Percentiles rank a stretch among this genome's conserved stretches.
These are phyloP conservation scores for Spilosoma lubricipeda DNA, from an alignment of 2,888 invertebrate genomes.

Conservation along the genomic window DNA sequence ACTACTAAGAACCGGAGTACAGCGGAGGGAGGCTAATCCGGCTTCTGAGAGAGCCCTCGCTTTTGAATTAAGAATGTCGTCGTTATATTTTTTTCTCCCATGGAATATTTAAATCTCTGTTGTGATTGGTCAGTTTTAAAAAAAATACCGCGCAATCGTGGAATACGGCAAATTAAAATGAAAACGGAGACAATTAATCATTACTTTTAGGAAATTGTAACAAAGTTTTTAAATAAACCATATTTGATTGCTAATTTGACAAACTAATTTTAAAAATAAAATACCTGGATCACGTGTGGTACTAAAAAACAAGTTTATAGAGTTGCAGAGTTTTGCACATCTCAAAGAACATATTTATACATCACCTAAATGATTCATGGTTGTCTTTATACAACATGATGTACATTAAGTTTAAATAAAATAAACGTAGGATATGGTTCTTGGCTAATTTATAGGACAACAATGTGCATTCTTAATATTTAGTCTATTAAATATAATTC, in stretches of 20 bases:
- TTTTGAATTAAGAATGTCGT: constrained; percentile 50
- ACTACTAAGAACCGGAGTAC: constrained; percentile 40
- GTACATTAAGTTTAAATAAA: no score
- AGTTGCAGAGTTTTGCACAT: no score
- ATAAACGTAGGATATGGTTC: not conserved
- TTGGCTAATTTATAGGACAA: not conserved
- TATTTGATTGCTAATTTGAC: no score
- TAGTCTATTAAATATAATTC: no score
- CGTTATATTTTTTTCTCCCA: constrained; percentile 46
- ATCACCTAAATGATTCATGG: no score
- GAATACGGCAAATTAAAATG: not conserved
- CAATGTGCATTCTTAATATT: not conserved
- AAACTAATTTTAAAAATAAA: no score
- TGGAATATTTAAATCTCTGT: constrained; percentile 40
- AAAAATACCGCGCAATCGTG: not conserved
- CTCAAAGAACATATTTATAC: no score
- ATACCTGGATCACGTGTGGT: no score
- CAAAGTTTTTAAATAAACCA: no score
- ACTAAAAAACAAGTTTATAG: no score
- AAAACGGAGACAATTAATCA: not conserved
- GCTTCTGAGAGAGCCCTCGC: constrained; percentile 43
- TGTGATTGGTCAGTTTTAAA: constrained; percentile 43
- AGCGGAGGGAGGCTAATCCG: constrained; percentile 51
- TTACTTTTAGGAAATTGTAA: no score
- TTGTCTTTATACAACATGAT: no score